phyloP scores from a whole-genome alignment of 2,888 invertebrate genomes.

The Drosophila yooni region DNA sequence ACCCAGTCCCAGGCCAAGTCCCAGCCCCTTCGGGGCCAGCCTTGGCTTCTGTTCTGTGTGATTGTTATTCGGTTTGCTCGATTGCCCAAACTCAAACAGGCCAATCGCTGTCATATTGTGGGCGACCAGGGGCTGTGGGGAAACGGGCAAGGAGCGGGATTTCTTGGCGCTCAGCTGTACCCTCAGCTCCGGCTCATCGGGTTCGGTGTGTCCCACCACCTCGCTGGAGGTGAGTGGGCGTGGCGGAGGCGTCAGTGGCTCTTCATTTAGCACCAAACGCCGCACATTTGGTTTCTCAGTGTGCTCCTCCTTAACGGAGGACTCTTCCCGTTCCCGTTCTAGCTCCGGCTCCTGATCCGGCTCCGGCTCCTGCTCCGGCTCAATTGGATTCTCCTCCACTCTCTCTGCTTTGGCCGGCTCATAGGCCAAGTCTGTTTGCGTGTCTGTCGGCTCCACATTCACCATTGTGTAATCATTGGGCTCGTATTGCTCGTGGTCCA shows the following conservation, averaged over 20 bases:
- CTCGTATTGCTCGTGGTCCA: conserved; percentile 62
- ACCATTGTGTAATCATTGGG: conserved; percentile 62
- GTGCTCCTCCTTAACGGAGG: conserved; percentile 25
- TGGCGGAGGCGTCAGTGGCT: conserved; percentile 80
- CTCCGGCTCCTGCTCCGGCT: conserved; percentile 1
- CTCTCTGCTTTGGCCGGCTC: conserved; percentile 28
- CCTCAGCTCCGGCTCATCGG: conserved; percentile 72
- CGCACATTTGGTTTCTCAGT: conserved; percentile 31
- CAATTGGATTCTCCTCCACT: neutral
- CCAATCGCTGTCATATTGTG: conserved; percentile 66
- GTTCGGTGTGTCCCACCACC: conserved; percentile 74
- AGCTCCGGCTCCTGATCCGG: neutral
- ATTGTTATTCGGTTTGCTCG: conserved; percentile 6
- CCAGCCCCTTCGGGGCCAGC: conserved; percentile 20
- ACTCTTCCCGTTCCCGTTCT: neutral
- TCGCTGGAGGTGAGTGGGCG: conserved; percentile 82
- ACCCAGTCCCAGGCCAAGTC: neutral
- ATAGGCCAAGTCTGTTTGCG: conserved; percentile 31
- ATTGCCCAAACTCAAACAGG: conserved; percentile 70
- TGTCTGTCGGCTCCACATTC: conserved; percentile 34
- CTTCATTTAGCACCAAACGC: conserved; percentile 31
- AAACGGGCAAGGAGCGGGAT: conserved; percentile 82
- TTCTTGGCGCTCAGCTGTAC: conserved; percentile 76
- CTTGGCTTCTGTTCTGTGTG: conserved; percentile 39
- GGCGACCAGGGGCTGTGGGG: conserved; percentile 71